These are phyloP conservation scores for Cryptoblepharus egeriae DNA, from an alignment of 2,797 vertebrate species.

Conservation along the genomic window DNA sequence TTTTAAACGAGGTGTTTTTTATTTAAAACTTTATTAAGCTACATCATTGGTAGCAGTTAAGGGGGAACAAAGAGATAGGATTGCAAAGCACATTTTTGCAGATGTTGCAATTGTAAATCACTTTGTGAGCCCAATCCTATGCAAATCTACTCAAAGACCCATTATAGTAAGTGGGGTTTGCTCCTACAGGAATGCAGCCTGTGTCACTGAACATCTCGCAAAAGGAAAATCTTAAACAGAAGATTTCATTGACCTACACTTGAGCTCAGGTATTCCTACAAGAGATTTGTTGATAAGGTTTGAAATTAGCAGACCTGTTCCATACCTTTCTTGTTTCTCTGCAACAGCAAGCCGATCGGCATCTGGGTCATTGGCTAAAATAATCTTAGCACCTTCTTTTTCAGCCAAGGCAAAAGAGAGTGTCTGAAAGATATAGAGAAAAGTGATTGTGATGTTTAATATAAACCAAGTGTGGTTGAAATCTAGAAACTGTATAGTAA, in stretches of 20 bases:
- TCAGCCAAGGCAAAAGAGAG: slow-evolving; percentile 93
- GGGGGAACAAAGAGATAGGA: no score
- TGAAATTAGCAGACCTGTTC: slow-evolving; percentile 6
- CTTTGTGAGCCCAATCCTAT: no score
- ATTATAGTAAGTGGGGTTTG: no score
- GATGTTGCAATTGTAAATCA: no score
- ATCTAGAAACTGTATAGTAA: no score
- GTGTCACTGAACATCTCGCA: not conserved
- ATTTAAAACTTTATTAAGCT: no score
- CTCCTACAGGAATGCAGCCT: no score
- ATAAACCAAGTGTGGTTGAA: not conserved
- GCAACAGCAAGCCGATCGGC: slow-evolving; percentile 94
- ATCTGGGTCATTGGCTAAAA: slow-evolving; percentile 97
- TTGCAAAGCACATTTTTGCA: no score
- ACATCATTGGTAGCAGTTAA: no score
- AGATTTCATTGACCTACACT: not conserved
- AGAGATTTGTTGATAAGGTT: not conserved
- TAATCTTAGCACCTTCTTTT: slow-evolving; percentile 84
- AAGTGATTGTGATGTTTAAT: slow-evolving; percentile 41
- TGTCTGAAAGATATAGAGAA: slow-evolving; percentile 79
- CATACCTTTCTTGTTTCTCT: slow-evolving; percentile 90
- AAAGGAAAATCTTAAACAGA: not conserved
- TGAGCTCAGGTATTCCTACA: not conserved
- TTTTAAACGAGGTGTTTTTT: no score
- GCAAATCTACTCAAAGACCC: no score